Conservation (phyloP, 2,888 invertebrate genomes). For the Euproctis similis region DNA sequence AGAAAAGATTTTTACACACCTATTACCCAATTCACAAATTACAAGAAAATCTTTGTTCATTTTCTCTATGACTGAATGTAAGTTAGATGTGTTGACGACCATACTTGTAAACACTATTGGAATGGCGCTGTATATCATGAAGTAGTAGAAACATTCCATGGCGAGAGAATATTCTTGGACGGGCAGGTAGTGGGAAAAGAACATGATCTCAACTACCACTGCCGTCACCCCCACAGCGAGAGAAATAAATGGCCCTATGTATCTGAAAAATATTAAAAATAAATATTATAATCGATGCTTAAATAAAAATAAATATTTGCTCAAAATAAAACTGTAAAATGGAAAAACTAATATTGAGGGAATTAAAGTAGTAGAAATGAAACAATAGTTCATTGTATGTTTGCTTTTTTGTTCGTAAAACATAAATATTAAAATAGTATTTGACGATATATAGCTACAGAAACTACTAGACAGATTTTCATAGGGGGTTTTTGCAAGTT, state of each 20-base stretch:
- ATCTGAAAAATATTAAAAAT: not conserved
- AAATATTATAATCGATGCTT: too few species aligned
- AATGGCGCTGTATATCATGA: not conserved
- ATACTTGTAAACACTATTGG: not conserved
- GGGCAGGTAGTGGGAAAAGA: not conserved
- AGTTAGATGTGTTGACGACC: not conserved
- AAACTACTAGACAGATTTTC: too few species aligned
- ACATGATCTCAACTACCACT: not conserved
- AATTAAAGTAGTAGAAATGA: too few species aligned
- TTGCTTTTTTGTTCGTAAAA: too few species aligned
- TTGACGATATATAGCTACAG: too few species aligned
- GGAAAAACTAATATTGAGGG: too few species aligned
- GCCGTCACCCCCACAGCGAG: not conserved
- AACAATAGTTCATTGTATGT: too few species aligned
- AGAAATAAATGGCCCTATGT: not conserved
- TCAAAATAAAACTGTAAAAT: too few species aligned
- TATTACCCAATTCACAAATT: slow-evolving; percentile 32
- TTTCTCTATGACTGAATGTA: not conserved
- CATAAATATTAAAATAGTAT: too few species aligned
- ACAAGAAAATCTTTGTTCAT: slow-evolving; percentile 30
- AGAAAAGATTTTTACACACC: too few species aligned
- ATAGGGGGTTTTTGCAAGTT: too few species aligned
- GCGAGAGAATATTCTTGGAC: slow-evolving; percentile 1
- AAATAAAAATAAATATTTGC: too few species aligned
- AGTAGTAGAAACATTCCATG: slow-evolving; percentile 3